Percentiles rank a stretch among this genome's conserved stretches.
Evolutionary conservation across 2,888 invertebrate species (phyloP).

Genomic region (Chloroclystis v-ata): DNA sequence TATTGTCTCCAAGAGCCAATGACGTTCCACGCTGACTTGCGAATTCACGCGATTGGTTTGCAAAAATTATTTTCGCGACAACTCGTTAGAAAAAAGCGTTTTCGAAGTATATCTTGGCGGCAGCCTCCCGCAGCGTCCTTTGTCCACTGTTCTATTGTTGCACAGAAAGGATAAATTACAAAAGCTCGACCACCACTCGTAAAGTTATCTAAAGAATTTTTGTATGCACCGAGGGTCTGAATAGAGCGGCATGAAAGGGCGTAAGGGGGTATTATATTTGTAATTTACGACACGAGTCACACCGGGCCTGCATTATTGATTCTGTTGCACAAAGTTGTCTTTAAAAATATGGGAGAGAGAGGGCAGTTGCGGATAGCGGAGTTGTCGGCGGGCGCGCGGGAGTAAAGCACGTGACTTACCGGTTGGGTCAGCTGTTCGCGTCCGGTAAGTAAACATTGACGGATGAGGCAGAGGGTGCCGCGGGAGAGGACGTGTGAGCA

Average conservation of each 20-base stretch:
- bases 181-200: conserved; percentile 67
- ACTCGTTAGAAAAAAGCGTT: conserved; percentile 57
- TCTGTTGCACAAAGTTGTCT: conserved; percentile 53
- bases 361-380: conserved; percentile 31
- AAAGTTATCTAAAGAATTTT: conserved; percentile 68
- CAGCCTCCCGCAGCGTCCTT: conserved; percentile 55
- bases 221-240: conserved; percentile 53
- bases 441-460: conserved; percentile 73
- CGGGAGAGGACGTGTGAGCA: conserved; percentile 60
- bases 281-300: conserved; percentile 66
- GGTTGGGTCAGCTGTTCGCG: conserved; percentile 76
- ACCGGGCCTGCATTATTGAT: conserved; percentile 61
- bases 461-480: conserved; percentile 59
- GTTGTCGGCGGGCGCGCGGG: conserved; percentile 24
- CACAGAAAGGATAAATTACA: conserved; percentile 70
- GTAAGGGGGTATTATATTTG: conserved; percentile 69
- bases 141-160: conserved; percentile 65
- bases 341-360: conserved; percentile 43
- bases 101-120: conserved; percentile 51
- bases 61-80: conserved; percentile 71
- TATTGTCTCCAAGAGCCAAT: conserved; percentile 66
- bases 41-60: conserved; percentile 67
- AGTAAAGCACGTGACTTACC: conserved; percentile 73
- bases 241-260: conserved; percentile 63
- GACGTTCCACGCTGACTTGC: conserved; percentile 40